Conservation (phyloP, 53 echinoderm and acorn worm species). For the Paracentrotus lividus region DNA sequence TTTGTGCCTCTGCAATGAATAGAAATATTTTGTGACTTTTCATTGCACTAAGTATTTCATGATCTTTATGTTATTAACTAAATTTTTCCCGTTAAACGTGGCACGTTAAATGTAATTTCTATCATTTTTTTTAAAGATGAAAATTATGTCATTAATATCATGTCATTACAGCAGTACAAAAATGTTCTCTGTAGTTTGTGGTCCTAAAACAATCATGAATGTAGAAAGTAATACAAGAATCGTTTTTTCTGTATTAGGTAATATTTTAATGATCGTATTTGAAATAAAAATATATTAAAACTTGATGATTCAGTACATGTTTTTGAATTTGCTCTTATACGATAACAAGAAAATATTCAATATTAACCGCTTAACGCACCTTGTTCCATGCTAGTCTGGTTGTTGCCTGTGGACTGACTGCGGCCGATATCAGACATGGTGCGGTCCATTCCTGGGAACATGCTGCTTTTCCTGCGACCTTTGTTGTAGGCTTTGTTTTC, state of each 20-base stretch:
- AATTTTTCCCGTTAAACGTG: not conserved
- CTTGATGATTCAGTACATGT: too few relatives aligned
- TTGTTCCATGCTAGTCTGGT: slow-evolving; percentile 90
- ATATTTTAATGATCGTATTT: too few relatives aligned
- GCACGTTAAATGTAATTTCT: not conserved
- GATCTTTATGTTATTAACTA: not conserved
- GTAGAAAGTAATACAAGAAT: too few relatives aligned
- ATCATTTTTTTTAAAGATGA: not conserved
- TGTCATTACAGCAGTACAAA: not conserved
- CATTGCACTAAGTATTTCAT: not conserved
- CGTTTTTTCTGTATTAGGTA: not conserved
- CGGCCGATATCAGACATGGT: slow-evolving; percentile 77
- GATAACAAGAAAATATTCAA: not conserved
- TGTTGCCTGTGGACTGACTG: slow-evolving; percentile 83
- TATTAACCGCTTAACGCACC: slow-evolving; percentile 72
- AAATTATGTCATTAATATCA: not conserved
- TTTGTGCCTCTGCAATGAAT: slow-evolving; percentile 61
- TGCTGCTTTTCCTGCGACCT: slow-evolving; percentile 82
- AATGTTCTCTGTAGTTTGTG: not conserved
- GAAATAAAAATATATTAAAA: too few relatives aligned
- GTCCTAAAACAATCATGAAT: too few relatives aligned
- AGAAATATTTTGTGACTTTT: not conserved
- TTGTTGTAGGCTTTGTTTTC: slow-evolving; percentile 76
- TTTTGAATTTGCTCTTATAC: not conserved
- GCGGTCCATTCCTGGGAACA: slow-evolving; percentile 84